phyloP scores from a whole-genome alignment of 1,140 invertebrate genomes.

The Uloborus diversus region DNA sequence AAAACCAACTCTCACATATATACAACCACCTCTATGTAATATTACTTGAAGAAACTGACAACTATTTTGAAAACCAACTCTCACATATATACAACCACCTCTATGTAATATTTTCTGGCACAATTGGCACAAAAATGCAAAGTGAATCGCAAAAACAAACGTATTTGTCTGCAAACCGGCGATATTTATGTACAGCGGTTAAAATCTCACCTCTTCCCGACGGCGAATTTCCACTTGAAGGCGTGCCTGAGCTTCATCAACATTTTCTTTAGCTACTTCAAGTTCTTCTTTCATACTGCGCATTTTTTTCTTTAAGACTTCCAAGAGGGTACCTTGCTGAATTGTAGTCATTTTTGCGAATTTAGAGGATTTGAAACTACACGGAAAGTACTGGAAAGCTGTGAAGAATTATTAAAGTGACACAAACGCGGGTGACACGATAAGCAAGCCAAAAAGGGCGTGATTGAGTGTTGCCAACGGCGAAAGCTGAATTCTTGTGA shows the following conservation, averaged over 20 bases:
- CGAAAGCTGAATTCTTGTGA: neutral
- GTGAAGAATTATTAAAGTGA: slow-evolving; percentile 8
- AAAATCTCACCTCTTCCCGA: slow-evolving; percentile 91
- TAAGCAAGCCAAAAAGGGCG: slow-evolving; percentile 51
- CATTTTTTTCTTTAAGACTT: slow-evolving; percentile 99
- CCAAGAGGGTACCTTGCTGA: slow-evolving; percentile 74
- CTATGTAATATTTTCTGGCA: no score
- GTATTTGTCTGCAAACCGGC: no score
- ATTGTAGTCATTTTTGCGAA: slow-evolving; percentile 50
- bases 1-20: no score
- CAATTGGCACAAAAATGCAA: no score
- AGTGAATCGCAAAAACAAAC: no score
- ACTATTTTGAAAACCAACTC: no score
- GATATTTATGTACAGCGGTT: neutral
- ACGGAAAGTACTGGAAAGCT: neutral
- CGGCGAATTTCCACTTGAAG: slow-evolving; percentile 89
- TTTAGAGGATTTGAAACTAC: neutral
- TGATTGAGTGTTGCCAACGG: slow-evolving; percentile 35
- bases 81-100: no score
- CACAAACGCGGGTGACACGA: slow-evolving; percentile 50
- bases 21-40: no score
- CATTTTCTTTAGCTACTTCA: slow-evolving; percentile 96
- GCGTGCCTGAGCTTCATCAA: slow-evolving; percentile 84
- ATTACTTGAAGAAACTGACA: no score
- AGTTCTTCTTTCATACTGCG: slow-evolving; percentile 96